Percentiles rank a stretch among this genome's conserved stretches.
Evolutionary conservation across 1,140 invertebrate genomes (phyloP).

Genomic region (Octopus sinensis): DNA sequence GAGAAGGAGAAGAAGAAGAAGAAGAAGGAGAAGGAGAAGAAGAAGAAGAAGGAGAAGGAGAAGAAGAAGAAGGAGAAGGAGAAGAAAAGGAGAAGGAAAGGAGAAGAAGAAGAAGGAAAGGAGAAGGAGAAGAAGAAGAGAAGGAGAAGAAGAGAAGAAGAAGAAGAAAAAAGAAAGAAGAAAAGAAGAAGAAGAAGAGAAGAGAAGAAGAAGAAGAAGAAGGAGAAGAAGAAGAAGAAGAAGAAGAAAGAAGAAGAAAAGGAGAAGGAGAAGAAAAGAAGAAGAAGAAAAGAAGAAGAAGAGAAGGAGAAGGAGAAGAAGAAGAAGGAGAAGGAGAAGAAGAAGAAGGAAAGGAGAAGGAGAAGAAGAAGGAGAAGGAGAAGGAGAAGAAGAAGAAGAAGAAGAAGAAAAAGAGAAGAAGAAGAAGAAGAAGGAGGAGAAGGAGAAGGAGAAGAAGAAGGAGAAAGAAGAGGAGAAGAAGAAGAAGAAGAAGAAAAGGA

Average conservation of each 20-base stretch:
- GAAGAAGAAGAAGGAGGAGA: background rate
- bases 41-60: background rate
- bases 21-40: background rate
- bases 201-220: constrained; percentile 3
- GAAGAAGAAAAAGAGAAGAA: background rate
- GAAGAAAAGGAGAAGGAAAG: background rate
- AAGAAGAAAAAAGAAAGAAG: too few relatives aligned
- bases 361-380: background rate
- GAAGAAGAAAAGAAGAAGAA: background rate
- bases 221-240: background rate
- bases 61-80: background rate
- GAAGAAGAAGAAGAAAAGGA: background rate
- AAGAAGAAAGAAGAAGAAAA: background rate
- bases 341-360: background rate
- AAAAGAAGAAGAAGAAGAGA: too few relatives aligned
- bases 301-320: background rate
- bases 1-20: background rate
- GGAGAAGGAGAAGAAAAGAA: background rate
- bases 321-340: background rate
- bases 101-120: background rate
- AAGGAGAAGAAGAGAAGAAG: too few relatives aligned
- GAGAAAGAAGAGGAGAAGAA: background rate
- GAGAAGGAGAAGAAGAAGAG: too few relatives aligned
- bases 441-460: background rate
- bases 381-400: background rate